Evolutionary conservation across 1,140 invertebrate species (phyloP), one percentile per base, ranked within the genome.

Genomic region (Phymorhynchus buccinoides): DNA sequence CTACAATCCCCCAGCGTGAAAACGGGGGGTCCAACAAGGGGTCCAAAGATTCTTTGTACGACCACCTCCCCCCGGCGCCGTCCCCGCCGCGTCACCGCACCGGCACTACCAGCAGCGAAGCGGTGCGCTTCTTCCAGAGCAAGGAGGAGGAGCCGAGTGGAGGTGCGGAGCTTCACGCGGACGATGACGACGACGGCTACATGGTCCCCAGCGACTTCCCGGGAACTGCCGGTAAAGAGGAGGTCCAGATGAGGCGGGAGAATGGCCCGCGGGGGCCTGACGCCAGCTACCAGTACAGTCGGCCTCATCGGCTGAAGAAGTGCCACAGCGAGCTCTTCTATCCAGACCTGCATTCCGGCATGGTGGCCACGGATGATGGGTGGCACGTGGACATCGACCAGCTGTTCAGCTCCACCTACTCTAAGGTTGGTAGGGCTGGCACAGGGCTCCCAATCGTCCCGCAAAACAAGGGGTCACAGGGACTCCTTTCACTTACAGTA

Each of bases 41-140:
- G 52, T 86, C 87, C 56, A 88, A 86, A 44, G 91, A 92, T 56
- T 89, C 88, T 6, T 78, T 91, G 16, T 91, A 92, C 84, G 91
- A 92, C 80, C 90, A 91, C 85, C 87, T 92, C 9, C 91, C 91
- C 3, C 85, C 88, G 0, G 90, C 90, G 1, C 90, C 90, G 1
- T 52, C 85, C n/a, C 89, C 90, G 12, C 90, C 90, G 14, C 12
- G 12, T 27, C 42, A 84, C 71, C 52, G 52, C 16, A 9, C 7
- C 71, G 42, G 52, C 16, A 9, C 7, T 48, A 30, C 79, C 35
- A n/a, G 42, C 30, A 56, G 62, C 75, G 78, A 88, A n/a, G 71
- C 82, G 73, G 35, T 22, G 48, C 56, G n/a, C 56, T 27, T 27
- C 56, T 27, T 27, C 18, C 4, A 62, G 14, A 14, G 22, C 56